Evolutionary conservation across 1,140 invertebrate species (phyloP).

Genomic region (Teleogryllus occipitalis): DNA sequence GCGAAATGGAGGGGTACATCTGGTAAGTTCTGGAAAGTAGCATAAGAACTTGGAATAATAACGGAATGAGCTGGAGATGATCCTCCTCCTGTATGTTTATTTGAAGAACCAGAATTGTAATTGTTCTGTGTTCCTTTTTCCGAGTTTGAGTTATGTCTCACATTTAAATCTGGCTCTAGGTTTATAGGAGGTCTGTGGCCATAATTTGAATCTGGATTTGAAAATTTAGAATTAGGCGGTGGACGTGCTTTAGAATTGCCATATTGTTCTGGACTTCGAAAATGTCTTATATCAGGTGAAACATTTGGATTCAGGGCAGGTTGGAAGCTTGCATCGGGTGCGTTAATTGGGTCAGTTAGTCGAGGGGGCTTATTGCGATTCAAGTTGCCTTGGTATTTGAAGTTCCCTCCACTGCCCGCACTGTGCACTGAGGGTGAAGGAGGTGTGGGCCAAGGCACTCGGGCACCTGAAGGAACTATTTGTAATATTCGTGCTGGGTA

Average conservation of each 20-base stretch:
- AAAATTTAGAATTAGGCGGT: slow-evolving; percentile 12
- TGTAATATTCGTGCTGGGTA: slow-evolving; percentile 15
- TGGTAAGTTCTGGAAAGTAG: background rate
- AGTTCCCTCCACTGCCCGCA: background rate
- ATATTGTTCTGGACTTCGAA: slow-evolving; percentile 17
- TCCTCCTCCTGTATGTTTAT: background rate
- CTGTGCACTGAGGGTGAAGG: slow-evolving; percentile 7
- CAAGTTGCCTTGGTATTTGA: background rate
- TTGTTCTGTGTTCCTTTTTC: background rate
- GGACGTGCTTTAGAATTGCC: slow-evolving; percentile 6
- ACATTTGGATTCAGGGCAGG: background rate
- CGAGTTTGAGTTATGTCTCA: background rate
- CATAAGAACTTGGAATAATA: background rate
- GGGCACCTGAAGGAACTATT: slow-evolving; percentile 8
- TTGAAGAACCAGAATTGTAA: background rate
- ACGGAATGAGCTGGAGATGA: background rate
- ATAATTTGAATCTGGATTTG: background rate
- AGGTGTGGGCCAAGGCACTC: slow-evolving; percentile 3
- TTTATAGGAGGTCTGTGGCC: slow-evolving; percentile 6
- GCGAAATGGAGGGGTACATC: background rate
- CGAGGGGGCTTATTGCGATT: background rate
- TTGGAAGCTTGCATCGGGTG: background rate
- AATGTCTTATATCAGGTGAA: slow-evolving; percentile 8
- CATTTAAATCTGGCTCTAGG: background rate
- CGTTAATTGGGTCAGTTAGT: background rate